Base-by-base conservation (phyloP, 2,797 vertebrate genomes). In the Lateolabrax maculatus region DNA sequence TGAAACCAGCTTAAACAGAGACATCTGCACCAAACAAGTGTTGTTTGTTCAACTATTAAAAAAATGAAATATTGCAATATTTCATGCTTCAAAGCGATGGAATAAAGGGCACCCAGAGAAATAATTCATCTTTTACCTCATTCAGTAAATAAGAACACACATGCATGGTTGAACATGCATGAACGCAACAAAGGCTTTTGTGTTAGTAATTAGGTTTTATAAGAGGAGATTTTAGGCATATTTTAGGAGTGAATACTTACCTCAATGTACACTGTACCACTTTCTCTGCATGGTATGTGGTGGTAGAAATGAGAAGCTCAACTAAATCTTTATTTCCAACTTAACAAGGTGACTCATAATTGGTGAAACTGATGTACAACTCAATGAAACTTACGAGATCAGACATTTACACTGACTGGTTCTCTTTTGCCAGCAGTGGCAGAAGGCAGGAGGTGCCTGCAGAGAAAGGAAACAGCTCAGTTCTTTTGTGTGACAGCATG, bases 381-480 rank as follows among this genome's bases (percentile, higher is more conserved):
- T 39, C 39, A 79, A 48, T 71, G 16, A 55, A 71, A 43, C 51
- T 60, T 12, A 48, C 10, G 60, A 65, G 1, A 68, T 70, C 16
- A 63, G 46, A 66, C 66, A 69, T 65, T 83, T 34, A 41, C 39
- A 49, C 11, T 0, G 16, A 52, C 23, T 64, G 1, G 44, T 9
- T 53, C 21, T 78, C 4, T 43, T 67, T 51, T 63, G 21, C 41
- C 15, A 46, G 49, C 36, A 36, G 39, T 13, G 27, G 31, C 53
- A 75, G 75, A 55, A 51, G 41, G 51, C 48, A 48, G 55, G 36
- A 46, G 62, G n/a, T 46, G 60, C 73, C 72, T 58, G 64, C 75
- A 83, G 75, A 75, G 65, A 64, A 41, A 55, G 65, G 34, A 89
- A 79, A 49, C 37, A 11, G 53, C 71, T 69, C 36, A 3, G 9